These are phyloP conservation scores for Nebria brevicollis DNA, from an alignment of 2,888 invertebrate genomes.

Conservation along the genomic window DNA sequence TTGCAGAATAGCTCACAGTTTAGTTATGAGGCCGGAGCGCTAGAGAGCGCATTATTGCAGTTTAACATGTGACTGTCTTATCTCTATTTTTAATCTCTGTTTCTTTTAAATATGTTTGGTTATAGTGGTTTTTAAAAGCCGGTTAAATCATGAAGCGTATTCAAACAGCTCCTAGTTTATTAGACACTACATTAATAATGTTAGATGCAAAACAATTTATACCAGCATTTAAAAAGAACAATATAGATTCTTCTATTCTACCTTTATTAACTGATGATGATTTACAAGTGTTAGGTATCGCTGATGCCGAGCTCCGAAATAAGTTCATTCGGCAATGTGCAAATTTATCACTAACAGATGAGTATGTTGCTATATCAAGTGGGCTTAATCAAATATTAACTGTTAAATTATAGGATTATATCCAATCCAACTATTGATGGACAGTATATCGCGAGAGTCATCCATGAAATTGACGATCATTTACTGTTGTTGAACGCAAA, in stretches of 20 bases:
- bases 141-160: conserved; percentile 8
- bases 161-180: neutral
- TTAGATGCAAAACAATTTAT: conserved; percentile 24
- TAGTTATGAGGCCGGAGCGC: too few relatives aligned
- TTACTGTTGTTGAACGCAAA: conserved; percentile 29
- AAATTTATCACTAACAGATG: conserved; percentile 21
- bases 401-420: neutral
- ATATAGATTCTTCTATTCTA: conserved; percentile 24
- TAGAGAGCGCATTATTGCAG: too few relatives aligned
- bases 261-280: conserved; percentile 30
- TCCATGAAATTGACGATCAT: conserved; percentile 29
- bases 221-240: conserved; percentile 27
- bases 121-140: neutral
- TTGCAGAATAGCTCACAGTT: too few relatives aligned
- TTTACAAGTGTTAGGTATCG: conserved; percentile 35
- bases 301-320: conserved; percentile 27
- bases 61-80: too few relatives aligned
- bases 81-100: too few relatives aligned
- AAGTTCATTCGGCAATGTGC: conserved; percentile 23
- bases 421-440: conserved; percentile 23
- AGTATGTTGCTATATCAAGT: conserved; percentile 14
- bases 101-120: neutral
- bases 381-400: neutral
- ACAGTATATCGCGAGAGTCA: conserved; percentile 21
- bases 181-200: conserved; percentile 35